Base-by-base conservation (phyloP, 1,140 invertebrate species). In the Idris sp. region DNA sequence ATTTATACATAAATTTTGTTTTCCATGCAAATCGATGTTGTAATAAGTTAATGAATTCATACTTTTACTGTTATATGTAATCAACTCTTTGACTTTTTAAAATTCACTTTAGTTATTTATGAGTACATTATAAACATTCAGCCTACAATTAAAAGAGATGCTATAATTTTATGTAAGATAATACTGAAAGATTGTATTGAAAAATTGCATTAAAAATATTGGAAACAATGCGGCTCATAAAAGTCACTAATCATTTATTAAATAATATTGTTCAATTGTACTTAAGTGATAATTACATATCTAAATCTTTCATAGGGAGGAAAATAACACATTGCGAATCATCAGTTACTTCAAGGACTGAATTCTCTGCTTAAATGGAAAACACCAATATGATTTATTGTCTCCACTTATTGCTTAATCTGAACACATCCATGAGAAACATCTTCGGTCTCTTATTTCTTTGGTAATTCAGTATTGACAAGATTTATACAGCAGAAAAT, bases 301-400 rank as follows among this genome's bases (percentile, higher is more conserved):
- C 22, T 46, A 40, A 30, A 56, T 46, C 25, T 26, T 2, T 30
- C 6, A 48, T 14, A 44, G 31, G 14, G 8, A 40, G 13, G 31
- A 19, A 65, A 65, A 67, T 53, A 28, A 13, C 43, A 51, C 18
- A 19, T 4, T 2, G 10, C 11, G 18, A 18, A 28, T 35, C 41
- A 41, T 58, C 28, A 28, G 43, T 35, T 51, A 49, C 10, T 31
- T 31, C 28, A 43, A 58, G 19, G 33, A 11, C 31, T 58, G 22
- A 38, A 49, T 68, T 43, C 44, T 28, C 9, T n/a, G 18, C 26
- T 40, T 35, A 11, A 26, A 43, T 16, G 43, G 28, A 15, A 11
- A 40, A 38, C 10, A 30, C 22, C 10, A 67, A 48, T 56, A 41
- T 56, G 62, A 67, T 67, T 67, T 67, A 56, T 67, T 26, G 36